Base-by-base conservation (phyloP, 2,888 invertebrate genomes). In the Apotomis capreana region DNA sequence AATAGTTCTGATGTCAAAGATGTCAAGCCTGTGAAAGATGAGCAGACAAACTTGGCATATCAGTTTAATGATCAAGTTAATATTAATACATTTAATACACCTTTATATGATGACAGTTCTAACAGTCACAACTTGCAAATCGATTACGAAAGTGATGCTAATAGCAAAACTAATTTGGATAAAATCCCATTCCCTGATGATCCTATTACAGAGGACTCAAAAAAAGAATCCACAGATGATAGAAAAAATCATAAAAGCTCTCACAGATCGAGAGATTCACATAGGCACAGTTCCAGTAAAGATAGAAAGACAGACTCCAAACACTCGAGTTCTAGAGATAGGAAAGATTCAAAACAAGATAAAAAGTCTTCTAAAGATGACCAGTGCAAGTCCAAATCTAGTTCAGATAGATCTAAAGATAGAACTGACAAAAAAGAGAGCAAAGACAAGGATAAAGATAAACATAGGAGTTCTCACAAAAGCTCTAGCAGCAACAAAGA, bases 141-240 rank as follows among this genome's bases (percentile, higher is more conserved):
- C 70, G 92, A 93, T 79, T 92, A 93, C 65, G 93, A 93, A 81
- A 93, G 91, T 79, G 93, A 93, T 76, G 87, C 86, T 3, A 93
- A 93, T 67, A 93, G 92, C 76, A 94, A 94, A 80, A 84, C 81
- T n/a, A 89, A 88, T 74, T 80, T 78, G 15, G 92, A 91, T 73
- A 77, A 78, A 44, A 93, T 92, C 78, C 61, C 77, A n/a, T 77
- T 78, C 3, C 90, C 91, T 78, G 78, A 78, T 8, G 91, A 91
- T 75, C 81, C 81, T 12, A 89, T 84, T 76, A 86, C 88, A 0
- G 85, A 86, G 74, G 91, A 89, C 72, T 81, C 78, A 51, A 91
- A 84, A 73, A 91, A 89, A 73, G 89, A 89, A 75, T 75, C 74
- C 12, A 88, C 89, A 13, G 91, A 92, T 0, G 89, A 81, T 70